These are phyloP conservation scores for Spongilla lacustris DNA, from an alignment of 37 sponge, comb jelly and placozoan species.

Conservation along the genomic window DNA sequence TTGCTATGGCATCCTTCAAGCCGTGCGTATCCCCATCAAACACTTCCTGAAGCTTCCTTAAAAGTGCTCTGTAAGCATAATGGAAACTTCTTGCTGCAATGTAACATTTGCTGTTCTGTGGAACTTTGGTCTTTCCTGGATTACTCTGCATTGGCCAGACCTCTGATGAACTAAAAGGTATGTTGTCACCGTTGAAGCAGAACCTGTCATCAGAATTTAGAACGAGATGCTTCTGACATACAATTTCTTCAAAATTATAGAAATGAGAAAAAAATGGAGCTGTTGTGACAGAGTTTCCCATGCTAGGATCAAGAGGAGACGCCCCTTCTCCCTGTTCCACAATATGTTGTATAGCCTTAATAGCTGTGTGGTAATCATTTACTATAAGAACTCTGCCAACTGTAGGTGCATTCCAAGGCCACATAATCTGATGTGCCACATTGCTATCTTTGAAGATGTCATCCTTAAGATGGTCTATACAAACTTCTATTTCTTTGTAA, in stretches of 20 bases:
- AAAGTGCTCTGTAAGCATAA: slow-evolving; percentile 22
- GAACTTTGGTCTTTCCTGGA: slow-evolving; percentile 19
- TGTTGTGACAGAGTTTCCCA: slow-evolving; percentile 27
- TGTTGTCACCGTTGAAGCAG: slow-evolving; percentile 29
- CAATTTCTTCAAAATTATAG: slow-evolving; percentile 62
- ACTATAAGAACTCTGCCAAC: slow-evolving; percentile 17
- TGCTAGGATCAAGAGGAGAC: slow-evolving; percentile 22
- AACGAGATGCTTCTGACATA: slow-evolving; percentile 28
- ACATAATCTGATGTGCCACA: slow-evolving; percentile 14
- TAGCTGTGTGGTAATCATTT: slow-evolving; percentile 54
- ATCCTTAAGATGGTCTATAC: slow-evolving; percentile 33
- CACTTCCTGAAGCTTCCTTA: slow-evolving; percentile 46
- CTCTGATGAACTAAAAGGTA: slow-evolving; percentile 51
- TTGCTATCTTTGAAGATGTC: neutral
- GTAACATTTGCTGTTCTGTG: slow-evolving; percentile 30
- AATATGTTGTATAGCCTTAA: slow-evolving; percentile 23
- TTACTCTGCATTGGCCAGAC: slow-evolving; percentile 79
- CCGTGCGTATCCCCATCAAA: neutral
- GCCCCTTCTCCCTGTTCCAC: slow-evolving; percentile 71
- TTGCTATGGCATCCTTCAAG: neutral
- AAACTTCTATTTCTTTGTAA: slow-evolving; percentile 29
- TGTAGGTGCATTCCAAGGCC: slow-evolving; percentile 27
- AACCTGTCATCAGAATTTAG: neutral
- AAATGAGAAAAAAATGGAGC: slow-evolving; percentile 21
- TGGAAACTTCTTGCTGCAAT: slow-evolving; percentile 57